Evolutionary conservation across 2,113 vertebrate species (phyloP).

Genomic region (Delphinus delphis): DNA sequence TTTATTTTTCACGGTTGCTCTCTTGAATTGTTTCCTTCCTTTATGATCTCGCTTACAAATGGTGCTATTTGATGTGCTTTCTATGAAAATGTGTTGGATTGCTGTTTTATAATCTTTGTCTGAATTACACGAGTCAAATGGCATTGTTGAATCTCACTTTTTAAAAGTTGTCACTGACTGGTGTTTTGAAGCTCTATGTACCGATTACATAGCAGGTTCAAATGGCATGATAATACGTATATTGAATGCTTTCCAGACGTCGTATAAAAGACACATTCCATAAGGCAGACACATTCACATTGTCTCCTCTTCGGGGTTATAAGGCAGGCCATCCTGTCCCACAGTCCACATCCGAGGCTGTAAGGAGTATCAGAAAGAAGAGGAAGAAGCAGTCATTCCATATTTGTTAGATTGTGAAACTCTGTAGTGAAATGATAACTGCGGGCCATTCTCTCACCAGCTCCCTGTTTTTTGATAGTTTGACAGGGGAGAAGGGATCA

Average conservation of each 20-base stretch:
- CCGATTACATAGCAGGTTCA: background rate
- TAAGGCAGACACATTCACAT: background rate
- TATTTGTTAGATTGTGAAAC: background rate
- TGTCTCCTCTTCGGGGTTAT: background rate
- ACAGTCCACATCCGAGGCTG: background rate
- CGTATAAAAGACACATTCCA: background rate
- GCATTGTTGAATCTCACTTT: constrained; percentile 19
- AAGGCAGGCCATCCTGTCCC: background rate
- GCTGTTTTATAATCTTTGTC: background rate
- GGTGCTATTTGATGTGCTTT: background rate
- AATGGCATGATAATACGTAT: background rate
- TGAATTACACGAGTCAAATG: background rate
- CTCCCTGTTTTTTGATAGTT: background rate
- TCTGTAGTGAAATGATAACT: background rate
- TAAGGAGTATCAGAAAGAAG: background rate
- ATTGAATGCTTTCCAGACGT: background rate
- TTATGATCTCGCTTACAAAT: background rate
- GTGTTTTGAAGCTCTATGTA: background rate
- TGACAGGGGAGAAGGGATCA: background rate
- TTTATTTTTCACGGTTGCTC: background rate
- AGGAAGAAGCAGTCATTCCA: background rate
- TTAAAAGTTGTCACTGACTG: background rate
- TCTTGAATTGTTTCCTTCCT: constrained; percentile 22
- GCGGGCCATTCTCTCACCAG: background rate
- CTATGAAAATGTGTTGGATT: background rate